Conservation (phyloP, 23 tunicate species). For the Diplosoma virens region DNA sequence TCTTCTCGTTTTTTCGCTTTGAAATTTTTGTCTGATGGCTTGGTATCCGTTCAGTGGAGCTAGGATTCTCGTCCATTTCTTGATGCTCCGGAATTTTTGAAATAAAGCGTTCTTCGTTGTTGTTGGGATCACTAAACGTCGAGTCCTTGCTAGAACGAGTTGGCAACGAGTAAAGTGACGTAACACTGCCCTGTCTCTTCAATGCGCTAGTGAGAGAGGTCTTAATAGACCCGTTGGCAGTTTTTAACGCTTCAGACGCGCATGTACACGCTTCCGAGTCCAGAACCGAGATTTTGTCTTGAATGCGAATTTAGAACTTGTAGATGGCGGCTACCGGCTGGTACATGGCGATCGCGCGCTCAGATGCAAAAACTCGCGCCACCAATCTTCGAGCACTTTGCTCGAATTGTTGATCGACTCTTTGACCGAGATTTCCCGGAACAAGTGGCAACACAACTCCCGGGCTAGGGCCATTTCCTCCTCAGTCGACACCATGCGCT, state of each 20-base stretch:
- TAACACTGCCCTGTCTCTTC: slow-evolving; percentile 36
- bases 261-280: slow-evolving; percentile 58
- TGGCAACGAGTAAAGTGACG: background rate
- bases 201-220: slow-evolving; percentile 31
- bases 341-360: slow-evolving; percentile 79
- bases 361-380: slow-evolving; percentile 56
- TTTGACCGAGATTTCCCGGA: slow-evolving; percentile 79
- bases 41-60: background rate
- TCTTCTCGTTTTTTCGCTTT: slow-evolving; percentile 16
- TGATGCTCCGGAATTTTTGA: slow-evolving; percentile 29
- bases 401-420: slow-evolving; percentile 62
- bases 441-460: slow-evolving; percentile 63
- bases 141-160: slow-evolving; percentile 15
- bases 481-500: slow-evolving; percentile 58
- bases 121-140: slow-evolving; percentile 24
- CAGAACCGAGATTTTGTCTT: slow-evolving; percentile 60
- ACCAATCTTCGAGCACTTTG: slow-evolving; percentile 61
- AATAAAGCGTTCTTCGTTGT: slow-evolving; percentile 27
- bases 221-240: background rate
- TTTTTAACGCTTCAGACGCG: slow-evolving; percentile 31
- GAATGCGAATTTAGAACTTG: slow-evolving; percentile 44
- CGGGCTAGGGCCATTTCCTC: slow-evolving; percentile 70
- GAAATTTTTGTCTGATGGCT: background rate
- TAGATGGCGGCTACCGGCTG: slow-evolving; percentile 44
- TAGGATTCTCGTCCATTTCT: slow-evolving; percentile 5